Base-by-base conservation (phyloP, 2,797 vertebrate genomes). In the Myotis daubentonii region DNA sequence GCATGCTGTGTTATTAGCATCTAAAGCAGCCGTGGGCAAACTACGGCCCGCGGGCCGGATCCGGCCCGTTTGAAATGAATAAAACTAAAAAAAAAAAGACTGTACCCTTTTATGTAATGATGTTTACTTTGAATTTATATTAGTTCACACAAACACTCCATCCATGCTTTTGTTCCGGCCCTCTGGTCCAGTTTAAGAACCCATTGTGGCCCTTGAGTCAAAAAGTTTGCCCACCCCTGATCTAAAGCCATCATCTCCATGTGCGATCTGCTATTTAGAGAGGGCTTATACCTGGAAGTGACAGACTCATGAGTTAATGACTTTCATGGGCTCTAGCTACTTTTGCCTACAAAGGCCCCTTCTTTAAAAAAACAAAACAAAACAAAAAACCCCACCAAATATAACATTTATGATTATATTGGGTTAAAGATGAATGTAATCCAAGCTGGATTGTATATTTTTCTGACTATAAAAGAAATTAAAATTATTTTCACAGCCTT, bases 261-360 rank as follows among this genome's bases (percentile, higher is more conserved):
- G 91, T 79, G 60, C 0, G 0, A 78, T 95, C 68, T 94, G 85
- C 80, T 96, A 44, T 96, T 95, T 74, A 81, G n/a, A 95, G 96
- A 84, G 87, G 53, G 47, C 51, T 47, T 60, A 75, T 96, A 94
- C 96, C 96, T 96, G 97, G 80, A 91, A 96, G 60, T 97, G 85
- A 96, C 78, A 97, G 90, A 93, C 60, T 87, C 28, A n/a, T 94
- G 33, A 13, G 13, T 70, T 84, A 55, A 65, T 41, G 78, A 70
- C 47, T 90, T 74, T 25, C 10, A 3, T 80, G 33, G 22, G 1
- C 25, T 44, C 22, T 68, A 41, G 16, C 23, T 55, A 51, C 30
- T 49, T 86, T 79, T 65, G 19, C 16, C 19, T 41, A 65, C 36
- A 23, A n/a, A 33, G n/a, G 7, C 3, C 2, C 19, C 22, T 68